phyloP scores from a whole-genome alignment of 2,113 vertebrate genomes.

The Thunnus maccoyii region DNA sequence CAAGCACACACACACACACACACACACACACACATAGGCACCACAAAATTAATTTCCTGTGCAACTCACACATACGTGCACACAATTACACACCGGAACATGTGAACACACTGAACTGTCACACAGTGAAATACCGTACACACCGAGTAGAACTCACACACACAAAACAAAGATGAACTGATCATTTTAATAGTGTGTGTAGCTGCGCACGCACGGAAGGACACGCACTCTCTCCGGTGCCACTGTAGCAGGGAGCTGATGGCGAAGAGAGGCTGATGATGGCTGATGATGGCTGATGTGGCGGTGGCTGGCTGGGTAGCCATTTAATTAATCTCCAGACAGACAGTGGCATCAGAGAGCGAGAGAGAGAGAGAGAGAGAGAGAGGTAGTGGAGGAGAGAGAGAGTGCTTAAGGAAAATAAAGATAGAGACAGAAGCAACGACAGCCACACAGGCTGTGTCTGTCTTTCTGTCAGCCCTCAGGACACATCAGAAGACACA shows the following conservation, averaged over 20 bases:
- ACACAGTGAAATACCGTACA: background rate
- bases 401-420: slow-evolving; percentile 44
- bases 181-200: slow-evolving; percentile 22
- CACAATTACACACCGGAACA: slow-evolving; percentile 16
- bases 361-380: slow-evolving; percentile 19
- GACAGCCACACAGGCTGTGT: slow-evolving; percentile 45
- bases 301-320: slow-evolving; percentile 70
- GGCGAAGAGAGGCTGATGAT: slow-evolving; percentile 69
- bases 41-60: background rate
- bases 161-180: background rate
- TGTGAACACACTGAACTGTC: slow-evolving; percentile 22
- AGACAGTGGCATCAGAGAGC: slow-evolving; percentile 69
- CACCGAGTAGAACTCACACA: slow-evolving; percentile 6
- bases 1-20: background rate
- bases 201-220: background rate
- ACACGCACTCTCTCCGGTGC: background rate
- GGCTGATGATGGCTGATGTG: slow-evolving; percentile 68
- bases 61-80: background rate
- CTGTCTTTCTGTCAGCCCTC: slow-evolving; percentile 67
- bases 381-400: slow-evolving; percentile 21
- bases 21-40: slow-evolving; percentile 18
- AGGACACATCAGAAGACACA: slow-evolving; percentile 60
- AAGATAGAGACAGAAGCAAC: slow-evolving; percentile 53
- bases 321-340: slow-evolving; percentile 84
- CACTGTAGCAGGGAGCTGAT: slow-evolving; percentile 57